Percentiles rank a stretch among this genome's conserved stretches.
Conservation (phyloP, 2,888 invertebrate species). For the Aphodius granarius region DNA sequence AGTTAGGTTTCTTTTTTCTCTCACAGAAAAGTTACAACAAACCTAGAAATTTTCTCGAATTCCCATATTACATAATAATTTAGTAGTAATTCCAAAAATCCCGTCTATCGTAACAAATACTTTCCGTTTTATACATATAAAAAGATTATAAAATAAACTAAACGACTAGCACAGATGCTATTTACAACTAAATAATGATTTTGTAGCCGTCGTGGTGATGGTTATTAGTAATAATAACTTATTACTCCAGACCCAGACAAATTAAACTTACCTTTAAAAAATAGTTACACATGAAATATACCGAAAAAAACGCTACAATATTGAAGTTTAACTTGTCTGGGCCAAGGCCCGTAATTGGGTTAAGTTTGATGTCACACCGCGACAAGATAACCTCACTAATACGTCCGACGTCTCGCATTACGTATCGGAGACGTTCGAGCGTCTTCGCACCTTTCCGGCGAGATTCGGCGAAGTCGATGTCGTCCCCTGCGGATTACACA, state of each 20-base stretch:
- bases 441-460: slow-evolving; percentile 41
- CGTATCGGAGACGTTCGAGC: slow-evolving; percentile 47
- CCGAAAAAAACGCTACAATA: no score
- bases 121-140: slow-evolving; percentile 5
- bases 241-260: no score
- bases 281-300: background rate
- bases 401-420: background rate
- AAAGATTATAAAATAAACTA: slow-evolving; percentile 6
- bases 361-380: background rate
- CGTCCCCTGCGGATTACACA: slow-evolving; percentile 46
- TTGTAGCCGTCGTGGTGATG: background rate
- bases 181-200: slow-evolving; percentile 2
- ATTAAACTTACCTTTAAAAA: background rate
- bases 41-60: background rate
- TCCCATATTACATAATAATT: background rate
- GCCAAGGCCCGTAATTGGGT: no score
- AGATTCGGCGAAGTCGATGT: slow-evolving; percentile 18
- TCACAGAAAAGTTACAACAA: background rate
- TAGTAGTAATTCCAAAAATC: background rate
- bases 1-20: slow-evolving; percentile 8
- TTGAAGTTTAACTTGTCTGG: background rate
- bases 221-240: no score
- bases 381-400: background rate
- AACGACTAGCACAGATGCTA: slow-evolving; percentile 11
- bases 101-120: background rate